These are phyloP conservation scores for Oncorhynchus nerka DNA, from an alignment of 2,113 vertebrate genomes.

Conservation along the genomic window DNA sequence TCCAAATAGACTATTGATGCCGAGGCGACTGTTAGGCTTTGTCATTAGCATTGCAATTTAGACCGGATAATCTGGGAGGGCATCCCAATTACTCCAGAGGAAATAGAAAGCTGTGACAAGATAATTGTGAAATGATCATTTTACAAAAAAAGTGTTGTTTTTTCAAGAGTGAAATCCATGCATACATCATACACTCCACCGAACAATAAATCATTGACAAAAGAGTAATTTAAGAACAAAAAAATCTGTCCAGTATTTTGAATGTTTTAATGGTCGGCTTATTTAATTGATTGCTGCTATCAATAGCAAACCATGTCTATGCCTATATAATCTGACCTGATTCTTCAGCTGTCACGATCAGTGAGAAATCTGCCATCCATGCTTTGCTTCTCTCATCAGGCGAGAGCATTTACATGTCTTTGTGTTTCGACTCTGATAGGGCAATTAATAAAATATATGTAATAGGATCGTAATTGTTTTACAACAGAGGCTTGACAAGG, in stretches of 20 bases:
- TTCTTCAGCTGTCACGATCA: constrained; percentile 90
- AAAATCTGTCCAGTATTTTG: constrained; percentile 59
- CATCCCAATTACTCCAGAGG: constrained; percentile 87
- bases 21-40: constrained; percentile 90
- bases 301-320: constrained; percentile 93
- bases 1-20: constrained; percentile 97
- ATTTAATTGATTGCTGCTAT: constrained; percentile 89
- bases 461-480: constrained; percentile 81
- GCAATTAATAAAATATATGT: constrained; percentile 93
- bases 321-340: constrained; percentile 92
- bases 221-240: constrained; percentile 30
- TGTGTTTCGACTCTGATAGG: constrained; percentile 75
- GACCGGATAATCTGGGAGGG: constrained; percentile 77
- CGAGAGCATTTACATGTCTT: constrained; percentile 66
- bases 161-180: constrained; percentile 58
- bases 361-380: constrained; percentile 91
- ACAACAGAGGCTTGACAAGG: constrained; percentile 66
- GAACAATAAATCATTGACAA: constrained; percentile 50
- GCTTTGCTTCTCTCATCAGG: constrained; percentile 76
- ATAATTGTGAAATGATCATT: constrained; percentile 71
- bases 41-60: constrained; percentile 96
- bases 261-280: constrained; percentile 47
- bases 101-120: constrained; percentile 70
- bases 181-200: constrained; percentile 52
- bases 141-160: constrained; percentile 44